phyloP scores from a whole-genome alignment of 2,797 vertebrate species.

The Sardinella longiceps region DNA sequence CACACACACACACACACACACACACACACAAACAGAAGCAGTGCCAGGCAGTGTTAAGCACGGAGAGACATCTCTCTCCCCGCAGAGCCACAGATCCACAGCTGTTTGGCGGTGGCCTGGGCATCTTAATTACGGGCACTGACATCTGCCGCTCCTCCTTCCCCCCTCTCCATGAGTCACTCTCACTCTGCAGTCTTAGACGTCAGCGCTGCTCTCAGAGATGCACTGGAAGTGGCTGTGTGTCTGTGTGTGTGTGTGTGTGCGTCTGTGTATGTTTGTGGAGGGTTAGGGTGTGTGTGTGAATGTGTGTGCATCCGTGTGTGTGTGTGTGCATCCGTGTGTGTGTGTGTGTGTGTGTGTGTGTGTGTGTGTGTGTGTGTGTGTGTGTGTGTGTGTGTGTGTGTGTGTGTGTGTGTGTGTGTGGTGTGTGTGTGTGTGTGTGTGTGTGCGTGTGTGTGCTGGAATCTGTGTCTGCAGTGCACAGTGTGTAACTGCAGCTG shows the following conservation, averaged over 20 bases:
- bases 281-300: background rate
- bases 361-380: background rate
- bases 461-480: background rate
- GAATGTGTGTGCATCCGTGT: background rate
- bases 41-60: background rate
- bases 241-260: background rate
- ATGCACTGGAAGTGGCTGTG: background rate
- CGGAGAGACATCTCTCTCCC: constrained; percentile 12
- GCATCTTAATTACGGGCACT: constrained; percentile 62
- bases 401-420: background rate
- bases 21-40: background rate
- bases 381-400: background rate
- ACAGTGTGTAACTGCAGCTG: background rate
- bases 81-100: constrained; percentile 49
- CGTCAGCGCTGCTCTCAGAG: background rate
- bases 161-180: constrained; percentile 31
- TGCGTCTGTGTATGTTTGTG: background rate
- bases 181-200: background rate
- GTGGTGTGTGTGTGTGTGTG: background rate
- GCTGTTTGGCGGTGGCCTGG: constrained; percentile 50
- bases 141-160: constrained; percentile 58
- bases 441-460: background rate
- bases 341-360: too few species aligned
- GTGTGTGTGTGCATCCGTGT: background rate
- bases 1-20: background rate